phyloP scores from a whole-genome alignment of 2,113 vertebrate species.

The Ploceus nigricollis region DNA sequence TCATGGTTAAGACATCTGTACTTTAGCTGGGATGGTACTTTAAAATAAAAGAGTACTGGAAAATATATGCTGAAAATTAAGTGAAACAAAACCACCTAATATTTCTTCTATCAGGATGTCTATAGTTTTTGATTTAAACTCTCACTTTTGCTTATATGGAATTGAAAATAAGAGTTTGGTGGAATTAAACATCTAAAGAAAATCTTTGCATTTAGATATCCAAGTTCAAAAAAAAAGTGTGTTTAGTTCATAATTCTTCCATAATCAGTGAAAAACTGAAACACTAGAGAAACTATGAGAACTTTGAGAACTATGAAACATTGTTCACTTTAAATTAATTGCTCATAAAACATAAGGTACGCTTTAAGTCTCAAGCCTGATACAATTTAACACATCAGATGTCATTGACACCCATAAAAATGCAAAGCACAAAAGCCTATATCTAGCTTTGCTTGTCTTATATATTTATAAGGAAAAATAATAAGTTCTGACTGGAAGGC shows the following conservation, averaged over 20 bases:
- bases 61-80: not conserved
- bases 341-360: not conserved
- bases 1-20: not conserved
- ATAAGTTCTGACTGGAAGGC: not conserved
- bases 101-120: not conserved
- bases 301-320: not conserved
- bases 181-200: not conserved
- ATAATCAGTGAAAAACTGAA: not conserved
- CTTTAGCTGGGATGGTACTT: not conserved
- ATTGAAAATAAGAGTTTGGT: not conserved
- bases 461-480: not conserved
- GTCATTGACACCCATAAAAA: not conserved
- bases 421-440: not conserved
- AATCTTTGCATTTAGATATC: not conserved
- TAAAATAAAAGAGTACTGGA: not conserved
- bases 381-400: not conserved
- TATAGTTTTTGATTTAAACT: not conserved
- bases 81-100: not conserved
- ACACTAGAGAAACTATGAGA: not conserved
- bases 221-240: not conserved
- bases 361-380: not conserved
- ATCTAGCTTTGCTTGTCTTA: not conserved
- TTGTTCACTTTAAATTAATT: slow-evolving; percentile 3
- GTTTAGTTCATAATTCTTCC: not conserved
- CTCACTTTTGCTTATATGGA: not conserved